Conservation (phyloP, 2,888 invertebrate genomes). For the Formica aserva region DNA sequence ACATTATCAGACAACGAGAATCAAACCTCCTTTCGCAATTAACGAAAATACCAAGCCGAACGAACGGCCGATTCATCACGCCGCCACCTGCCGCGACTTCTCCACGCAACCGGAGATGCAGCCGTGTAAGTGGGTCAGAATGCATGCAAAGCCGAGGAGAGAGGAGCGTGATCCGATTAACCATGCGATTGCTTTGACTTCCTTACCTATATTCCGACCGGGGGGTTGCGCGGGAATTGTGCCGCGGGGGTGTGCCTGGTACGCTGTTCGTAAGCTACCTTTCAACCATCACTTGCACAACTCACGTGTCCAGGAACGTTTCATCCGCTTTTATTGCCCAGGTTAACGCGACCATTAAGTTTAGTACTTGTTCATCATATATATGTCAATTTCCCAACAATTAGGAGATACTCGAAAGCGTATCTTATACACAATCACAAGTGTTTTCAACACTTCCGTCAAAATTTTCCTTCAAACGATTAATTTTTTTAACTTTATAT, state of each 20-base stretch:
- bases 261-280: constrained; percentile 78
- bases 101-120: constrained; percentile 64
- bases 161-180: constrained; percentile 75
- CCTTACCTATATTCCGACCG: constrained; percentile 75
- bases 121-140: constrained; percentile 78
- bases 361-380: not conserved
- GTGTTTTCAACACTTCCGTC: not conserved
- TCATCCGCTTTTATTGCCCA: constrained; percentile 32
- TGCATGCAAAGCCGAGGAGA: constrained; percentile 55
- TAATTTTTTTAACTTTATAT: not conserved
- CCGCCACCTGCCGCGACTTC: constrained; percentile 46
- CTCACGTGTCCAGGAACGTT: constrained; percentile 58
- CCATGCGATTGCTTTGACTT: constrained; percentile 76
- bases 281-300: constrained; percentile 59
- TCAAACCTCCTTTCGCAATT: constrained; percentile 62
- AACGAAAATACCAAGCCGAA: constrained; percentile 60
- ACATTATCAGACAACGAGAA: constrained; percentile 64
- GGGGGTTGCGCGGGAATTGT: constrained; percentile 55
- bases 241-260: constrained; percentile 79
- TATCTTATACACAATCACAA: not conserved
- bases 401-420: not conserved
- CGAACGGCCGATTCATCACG: constrained; percentile 59
- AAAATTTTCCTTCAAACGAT: not conserved
- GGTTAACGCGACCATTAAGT: constrained; percentile 46
- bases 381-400: not conserved